Evolutionary conservation across 2,113 vertebrate genomes (phyloP).

Genomic region (Ploceus nigricollis): DNA sequence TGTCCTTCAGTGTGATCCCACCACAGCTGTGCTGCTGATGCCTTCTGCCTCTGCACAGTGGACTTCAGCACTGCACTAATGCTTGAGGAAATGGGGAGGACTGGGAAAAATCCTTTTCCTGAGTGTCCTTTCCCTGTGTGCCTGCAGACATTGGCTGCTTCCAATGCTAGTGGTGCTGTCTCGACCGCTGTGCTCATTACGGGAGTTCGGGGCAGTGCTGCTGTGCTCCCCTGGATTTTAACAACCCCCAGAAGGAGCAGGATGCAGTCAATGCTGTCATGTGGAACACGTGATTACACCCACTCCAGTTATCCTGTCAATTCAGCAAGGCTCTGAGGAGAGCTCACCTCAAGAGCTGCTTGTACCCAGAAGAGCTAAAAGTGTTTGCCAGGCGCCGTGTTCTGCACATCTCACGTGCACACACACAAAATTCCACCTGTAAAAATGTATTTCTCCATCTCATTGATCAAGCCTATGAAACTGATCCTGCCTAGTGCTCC

Average conservation of each 20-base stretch:
- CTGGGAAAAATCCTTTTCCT: background rate
- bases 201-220: background rate
- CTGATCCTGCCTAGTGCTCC: background rate
- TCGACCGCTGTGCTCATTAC: fast-evolving
- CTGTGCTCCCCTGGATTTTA: background rate
- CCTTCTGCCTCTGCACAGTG: background rate
- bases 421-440: background rate
- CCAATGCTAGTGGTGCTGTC: fast-evolving
- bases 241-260: background rate
- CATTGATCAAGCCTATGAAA: background rate
- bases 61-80: background rate
- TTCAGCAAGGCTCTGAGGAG: background rate
- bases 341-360: background rate
- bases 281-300: background rate
- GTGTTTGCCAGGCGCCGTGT: fast-evolving
- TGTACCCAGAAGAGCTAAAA: background rate
- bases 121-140: background rate
- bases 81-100: background rate
- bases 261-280: background rate
- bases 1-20: background rate
- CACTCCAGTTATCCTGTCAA: background rate
- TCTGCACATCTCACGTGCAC: background rate
- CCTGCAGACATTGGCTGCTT: background rate
- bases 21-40: background rate
- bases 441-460: background rate